These are phyloP conservation scores for Theristicus caerulescens DNA, from an alignment of 2,113 vertebrate species.

Conservation along the genomic window DNA sequence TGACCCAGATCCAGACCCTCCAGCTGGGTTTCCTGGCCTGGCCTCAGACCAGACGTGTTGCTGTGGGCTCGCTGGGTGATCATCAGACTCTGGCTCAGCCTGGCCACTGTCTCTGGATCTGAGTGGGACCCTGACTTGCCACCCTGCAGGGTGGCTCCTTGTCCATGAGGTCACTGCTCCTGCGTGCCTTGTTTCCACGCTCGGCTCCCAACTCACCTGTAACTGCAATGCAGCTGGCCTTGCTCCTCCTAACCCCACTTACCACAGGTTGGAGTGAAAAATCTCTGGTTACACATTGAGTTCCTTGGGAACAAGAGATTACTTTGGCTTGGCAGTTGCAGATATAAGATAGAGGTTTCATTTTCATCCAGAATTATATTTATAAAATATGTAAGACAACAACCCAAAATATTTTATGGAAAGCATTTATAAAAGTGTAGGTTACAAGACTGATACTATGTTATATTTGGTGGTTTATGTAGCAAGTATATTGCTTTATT, in stretches of 20 bases:
- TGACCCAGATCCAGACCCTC: background rate
- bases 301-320: background rate
- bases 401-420: background rate
- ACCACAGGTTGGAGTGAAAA: background rate
- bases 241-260: background rate
- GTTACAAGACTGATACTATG: background rate
- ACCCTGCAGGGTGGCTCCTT: background rate
- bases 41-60: background rate
- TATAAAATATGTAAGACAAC: background rate
- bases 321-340: background rate
- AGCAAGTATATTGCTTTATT: background rate
- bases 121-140: background rate
- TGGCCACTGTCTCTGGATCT: background rate
- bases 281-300: rapidly evolving
- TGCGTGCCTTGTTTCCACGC: background rate
- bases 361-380: background rate
- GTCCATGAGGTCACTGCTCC: background rate
- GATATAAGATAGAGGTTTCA: background rate
- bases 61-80: background rate
- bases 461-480: background rate
- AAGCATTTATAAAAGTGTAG: background rate
- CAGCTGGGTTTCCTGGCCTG: background rate
- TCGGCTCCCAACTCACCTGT: background rate
- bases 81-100: background rate
- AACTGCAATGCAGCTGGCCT: background rate